phyloP scores from a whole-genome alignment of 1,140 invertebrate genomes.

The Lasioglossum albipes region DNA sequence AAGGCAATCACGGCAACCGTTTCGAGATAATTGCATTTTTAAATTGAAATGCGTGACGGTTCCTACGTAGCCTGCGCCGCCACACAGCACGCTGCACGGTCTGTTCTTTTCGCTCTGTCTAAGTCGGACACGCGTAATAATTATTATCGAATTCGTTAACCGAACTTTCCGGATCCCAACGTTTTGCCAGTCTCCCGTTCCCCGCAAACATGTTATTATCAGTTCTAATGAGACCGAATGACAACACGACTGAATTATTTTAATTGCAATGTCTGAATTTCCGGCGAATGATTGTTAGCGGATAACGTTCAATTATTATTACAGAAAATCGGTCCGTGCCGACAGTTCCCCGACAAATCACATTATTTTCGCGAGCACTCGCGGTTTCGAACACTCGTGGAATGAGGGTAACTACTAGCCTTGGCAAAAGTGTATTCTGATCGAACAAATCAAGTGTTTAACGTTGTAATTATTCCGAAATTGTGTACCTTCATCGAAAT shows the following conservation, averaged over 20 bases:
- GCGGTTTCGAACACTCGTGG: too few species aligned
- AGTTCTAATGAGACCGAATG: not conserved
- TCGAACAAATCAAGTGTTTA: too few species aligned
- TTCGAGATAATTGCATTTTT: slow-evolving; percentile 47
- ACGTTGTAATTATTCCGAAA: too few species aligned
- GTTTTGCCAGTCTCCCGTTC: not conserved
- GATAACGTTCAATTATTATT: too few species aligned
- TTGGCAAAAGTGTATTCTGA: too few species aligned
- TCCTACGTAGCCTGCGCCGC: not conserved
- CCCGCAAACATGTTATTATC: not conserved
- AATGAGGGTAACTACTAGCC: too few species aligned
- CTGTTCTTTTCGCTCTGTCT: not conserved
- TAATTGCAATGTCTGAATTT: too few species aligned
- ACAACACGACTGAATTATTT: not conserved
- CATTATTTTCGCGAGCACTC: too few species aligned
- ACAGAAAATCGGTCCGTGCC: too few species aligned
- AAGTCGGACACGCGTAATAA: slow-evolving; percentile 5
- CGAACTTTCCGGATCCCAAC: slow-evolving; percentile 1
- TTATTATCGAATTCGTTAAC: slow-evolving; percentile 32
- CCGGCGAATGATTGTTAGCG: too few species aligned
- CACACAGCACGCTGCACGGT: not conserved
- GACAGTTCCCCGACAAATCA: too few species aligned
- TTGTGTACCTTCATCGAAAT: too few species aligned
- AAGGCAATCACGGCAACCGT: slow-evolving; percentile 24
- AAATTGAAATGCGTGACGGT: slow-evolving; percentile 35